Evolutionary conservation across 1,140 invertebrate species (phyloP).

Genomic region (Heliconius nattereri): DNA sequence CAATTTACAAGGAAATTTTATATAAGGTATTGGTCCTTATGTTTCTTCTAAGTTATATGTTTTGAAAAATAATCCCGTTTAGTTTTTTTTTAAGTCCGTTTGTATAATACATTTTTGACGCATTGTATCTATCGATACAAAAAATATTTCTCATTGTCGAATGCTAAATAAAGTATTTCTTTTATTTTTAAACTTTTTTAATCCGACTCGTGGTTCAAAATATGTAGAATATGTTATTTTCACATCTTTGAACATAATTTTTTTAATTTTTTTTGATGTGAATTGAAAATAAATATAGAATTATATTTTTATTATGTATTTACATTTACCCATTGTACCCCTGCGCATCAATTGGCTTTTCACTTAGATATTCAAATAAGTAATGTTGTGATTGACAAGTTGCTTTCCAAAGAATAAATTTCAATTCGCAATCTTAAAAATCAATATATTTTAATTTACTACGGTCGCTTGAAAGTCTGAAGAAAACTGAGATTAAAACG

Average conservation of each 20-base stretch:
- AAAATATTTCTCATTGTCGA: too few relatives aligned
- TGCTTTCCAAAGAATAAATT: neutral
- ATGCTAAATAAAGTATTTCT: neutral
- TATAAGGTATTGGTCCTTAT: neutral
- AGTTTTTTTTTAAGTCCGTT: too few relatives aligned
- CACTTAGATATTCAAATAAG: neutral
- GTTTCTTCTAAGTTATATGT: too few relatives aligned
- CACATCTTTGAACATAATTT: too few relatives aligned
- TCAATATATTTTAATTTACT: constrained; percentile 10
- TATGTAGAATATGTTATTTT: too few relatives aligned
- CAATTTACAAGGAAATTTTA: neutral
- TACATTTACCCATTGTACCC: too few relatives aligned
- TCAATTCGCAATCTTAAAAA: neutral
- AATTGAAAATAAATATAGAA: too few relatives aligned
- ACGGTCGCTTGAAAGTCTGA: constrained; percentile 2
- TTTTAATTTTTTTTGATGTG: too few relatives aligned
- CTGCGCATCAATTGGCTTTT: neutral
- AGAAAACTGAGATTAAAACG: constrained; percentile 5
- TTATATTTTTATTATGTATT: too few relatives aligned
- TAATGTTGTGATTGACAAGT: neutral
- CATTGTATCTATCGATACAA: too few relatives aligned
- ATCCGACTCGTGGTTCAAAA: too few relatives aligned
- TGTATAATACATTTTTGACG: neutral
- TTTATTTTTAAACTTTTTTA: neutral
- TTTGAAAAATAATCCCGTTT: too few relatives aligned